Evolutionary conservation across 2,113 vertebrate species (phyloP).

Genomic region (Syngnathus scovelli): DNA sequence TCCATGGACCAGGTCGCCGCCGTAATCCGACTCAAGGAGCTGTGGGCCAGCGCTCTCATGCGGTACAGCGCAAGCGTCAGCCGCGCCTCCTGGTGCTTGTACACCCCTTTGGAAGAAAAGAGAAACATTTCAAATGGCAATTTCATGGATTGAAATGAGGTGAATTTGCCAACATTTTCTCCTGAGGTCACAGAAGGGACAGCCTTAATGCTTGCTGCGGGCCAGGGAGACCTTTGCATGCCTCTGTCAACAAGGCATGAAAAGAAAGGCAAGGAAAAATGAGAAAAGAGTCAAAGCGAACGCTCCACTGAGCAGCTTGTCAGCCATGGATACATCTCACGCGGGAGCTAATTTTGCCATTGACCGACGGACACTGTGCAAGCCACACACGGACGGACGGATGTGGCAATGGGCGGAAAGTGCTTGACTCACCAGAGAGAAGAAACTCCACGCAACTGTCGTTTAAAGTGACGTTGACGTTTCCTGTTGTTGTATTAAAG

Average conservation of each 20-base stretch:
- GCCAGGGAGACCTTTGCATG: slow-evolving; percentile 9
- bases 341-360: slow-evolving; percentile 55
- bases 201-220: neutral
- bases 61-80: slow-evolving; percentile 87
- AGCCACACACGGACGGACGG: slow-evolving; percentile 57
- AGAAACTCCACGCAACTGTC: slow-evolving; percentile 88
- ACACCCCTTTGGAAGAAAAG: slow-evolving; percentile 76
- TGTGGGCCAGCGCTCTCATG: slow-evolving; percentile 81
- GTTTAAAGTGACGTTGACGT: slow-evolving; percentile 90
- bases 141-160: too few relatives aligned
- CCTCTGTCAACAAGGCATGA: slow-evolving; percentile 3
- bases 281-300: slow-evolving; percentile 4
- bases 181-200: neutral
- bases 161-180: neutral
- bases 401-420: slow-evolving; percentile 34
- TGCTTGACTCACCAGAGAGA: slow-evolving; percentile 83
- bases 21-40: slow-evolving; percentile 81
- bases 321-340: slow-evolving; percentile 38
- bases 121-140: too few relatives aligned
- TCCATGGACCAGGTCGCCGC: slow-evolving; percentile 97
- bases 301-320: slow-evolving; percentile 40
- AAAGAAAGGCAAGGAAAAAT: neutral
- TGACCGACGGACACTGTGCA: slow-evolving; percentile 60
- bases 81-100: slow-evolving; percentile 92
- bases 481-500: slow-evolving; percentile 87